Evolutionary conservation across 2,888 invertebrate species (phyloP), one percentile per base, ranked within the genome.

Genomic region (Gnatocerus cornutus): DNA sequence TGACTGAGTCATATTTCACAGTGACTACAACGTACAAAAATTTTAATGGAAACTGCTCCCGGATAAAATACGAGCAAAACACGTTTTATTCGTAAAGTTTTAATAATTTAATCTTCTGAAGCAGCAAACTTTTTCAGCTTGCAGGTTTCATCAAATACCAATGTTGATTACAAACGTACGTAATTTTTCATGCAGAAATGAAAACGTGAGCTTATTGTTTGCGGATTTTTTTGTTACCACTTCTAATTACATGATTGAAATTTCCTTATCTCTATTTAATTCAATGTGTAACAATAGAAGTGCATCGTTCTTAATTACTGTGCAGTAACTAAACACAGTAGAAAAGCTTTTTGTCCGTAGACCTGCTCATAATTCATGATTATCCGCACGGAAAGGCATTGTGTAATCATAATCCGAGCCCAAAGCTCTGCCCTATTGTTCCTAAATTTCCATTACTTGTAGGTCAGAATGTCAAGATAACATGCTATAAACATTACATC

Each of bases 311-410:
- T 66, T 66, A 66, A 66, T 66, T 66, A 66, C 48, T 33, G 14
- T 59, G 41, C 50, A 52, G 59, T 52, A 66, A 55, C 66, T 66
- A 56, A 9, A 59, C 58, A 56, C 55, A 48, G 65, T 33, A 13
- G 55, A 63, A 55, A 13, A 66, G 66, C 66, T 66, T 66, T 66
- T 74, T 74, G 71, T 73, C 67, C 72, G 27, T 27, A 56, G 41
- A 71, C 70, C 71, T 65, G 71, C 72, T 73, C 72, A 73, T 74
- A 74, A 74, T 73, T 74, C 72, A 73, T 65, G 73, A 73, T 74
- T 74, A 74, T 74, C 74, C 74, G 68, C 71, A 71, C 69, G 72
- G 74, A 74, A 74, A 73, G 71, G 65, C 73, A 71, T 74, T 74
- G 74, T 74, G 71, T 74, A 74, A 74, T 74, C 74, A 69, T 64